Conservation (phyloP, 2,888 invertebrate genomes). For the Lasioglossum leucozonium region DNA sequence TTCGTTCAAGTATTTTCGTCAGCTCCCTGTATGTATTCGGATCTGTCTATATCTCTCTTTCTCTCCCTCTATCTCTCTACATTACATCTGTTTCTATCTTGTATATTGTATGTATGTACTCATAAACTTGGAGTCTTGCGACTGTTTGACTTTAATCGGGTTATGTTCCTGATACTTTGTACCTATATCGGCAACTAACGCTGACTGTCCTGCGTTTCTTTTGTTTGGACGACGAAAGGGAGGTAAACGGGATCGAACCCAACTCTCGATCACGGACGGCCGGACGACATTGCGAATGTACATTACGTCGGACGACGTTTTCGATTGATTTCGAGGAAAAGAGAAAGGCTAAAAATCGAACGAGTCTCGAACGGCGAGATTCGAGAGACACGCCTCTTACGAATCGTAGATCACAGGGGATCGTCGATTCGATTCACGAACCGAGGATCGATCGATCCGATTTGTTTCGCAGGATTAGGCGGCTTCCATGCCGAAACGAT, state of each 20-base stretch:
- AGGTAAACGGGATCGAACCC: slow-evolving; percentile 40
- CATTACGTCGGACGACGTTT: slow-evolving; percentile 29
- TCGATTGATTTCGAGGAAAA: slow-evolving; percentile 5
- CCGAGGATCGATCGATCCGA: slow-evolving; percentile 3
- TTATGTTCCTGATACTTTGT: slow-evolving; percentile 51
- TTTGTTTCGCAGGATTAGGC: background rate
- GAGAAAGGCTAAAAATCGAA: background rate
- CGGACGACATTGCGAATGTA: slow-evolving; percentile 53
- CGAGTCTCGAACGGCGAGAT: background rate
- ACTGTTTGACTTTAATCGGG: slow-evolving; percentile 47
- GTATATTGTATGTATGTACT: slow-evolving; percentile 49
- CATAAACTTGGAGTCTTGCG: slow-evolving; percentile 45
- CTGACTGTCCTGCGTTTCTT: slow-evolving; percentile 64
- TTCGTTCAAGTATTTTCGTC: slow-evolving; percentile 6
- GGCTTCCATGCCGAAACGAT: background rate
- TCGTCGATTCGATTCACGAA: background rate
- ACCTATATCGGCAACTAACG: slow-evolving; percentile 56
- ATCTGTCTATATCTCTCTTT: slow-evolving; percentile 41
- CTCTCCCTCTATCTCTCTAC: slow-evolving; percentile 29
- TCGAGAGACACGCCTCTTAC: background rate
- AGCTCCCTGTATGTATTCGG: background rate
- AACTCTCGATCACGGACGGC: slow-evolving; percentile 50
- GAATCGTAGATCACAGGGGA: slow-evolving; percentile 9
- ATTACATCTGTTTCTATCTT: slow-evolving; percentile 24
- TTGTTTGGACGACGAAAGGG: slow-evolving; percentile 60